Conservation (phyloP, 35 echinoderm and acorn worm species). For the Holothuria glaberrima region DNA sequence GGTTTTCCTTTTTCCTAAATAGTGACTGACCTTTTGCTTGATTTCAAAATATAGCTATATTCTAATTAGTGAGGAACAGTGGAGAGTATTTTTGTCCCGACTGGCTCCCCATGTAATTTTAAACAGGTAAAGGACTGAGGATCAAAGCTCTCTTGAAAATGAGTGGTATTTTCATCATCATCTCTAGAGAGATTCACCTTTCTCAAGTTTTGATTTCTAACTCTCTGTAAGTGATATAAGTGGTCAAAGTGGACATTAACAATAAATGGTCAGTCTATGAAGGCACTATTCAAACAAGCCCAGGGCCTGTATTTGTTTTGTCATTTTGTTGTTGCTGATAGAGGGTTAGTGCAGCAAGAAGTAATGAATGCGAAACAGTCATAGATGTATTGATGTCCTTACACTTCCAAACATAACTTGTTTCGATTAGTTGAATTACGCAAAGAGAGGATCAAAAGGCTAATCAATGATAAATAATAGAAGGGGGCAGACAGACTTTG, state of each 20-base stretch:
- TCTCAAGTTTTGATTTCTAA: background rate
- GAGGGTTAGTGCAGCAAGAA: background rate
- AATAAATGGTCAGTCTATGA: constrained; percentile 14
- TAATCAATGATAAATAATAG: constrained; percentile 24
- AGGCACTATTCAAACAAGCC: background rate
- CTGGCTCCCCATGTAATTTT: background rate
- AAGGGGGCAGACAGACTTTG: background rate
- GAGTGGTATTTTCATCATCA: background rate
- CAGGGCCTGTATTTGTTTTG: background rate
- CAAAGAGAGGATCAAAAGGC: background rate
- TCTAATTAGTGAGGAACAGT: background rate
- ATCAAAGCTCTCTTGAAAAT: background rate
- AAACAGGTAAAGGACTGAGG: no score
- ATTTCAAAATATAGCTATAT: no score
- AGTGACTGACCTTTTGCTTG: no score
- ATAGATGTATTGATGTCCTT: constrained; percentile 14
- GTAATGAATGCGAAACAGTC: background rate
- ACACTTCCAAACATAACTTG: constrained; percentile 14
- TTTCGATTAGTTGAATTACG: constrained; percentile 32
- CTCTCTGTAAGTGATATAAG: background rate
- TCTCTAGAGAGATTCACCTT: constrained; percentile 5
- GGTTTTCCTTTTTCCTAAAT: no score
- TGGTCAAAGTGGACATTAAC: background rate
- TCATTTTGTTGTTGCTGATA: background rate
- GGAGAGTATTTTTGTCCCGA: background rate